These are phyloP conservation scores for Drosophila mayaguana DNA, from an alignment of 2,888 invertebrate species.

Conservation along the genomic window DNA sequence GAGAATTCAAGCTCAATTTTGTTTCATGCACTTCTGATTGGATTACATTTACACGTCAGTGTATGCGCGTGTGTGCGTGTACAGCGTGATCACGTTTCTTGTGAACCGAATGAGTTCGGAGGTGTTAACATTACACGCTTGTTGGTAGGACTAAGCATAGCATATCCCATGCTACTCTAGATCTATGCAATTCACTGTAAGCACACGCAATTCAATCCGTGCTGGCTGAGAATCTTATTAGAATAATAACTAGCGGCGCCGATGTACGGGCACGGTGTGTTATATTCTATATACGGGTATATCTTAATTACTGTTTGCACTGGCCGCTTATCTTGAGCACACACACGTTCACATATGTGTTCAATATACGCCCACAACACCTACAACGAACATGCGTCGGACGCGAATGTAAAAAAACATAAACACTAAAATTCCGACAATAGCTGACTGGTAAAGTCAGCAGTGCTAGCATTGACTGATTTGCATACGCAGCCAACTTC, in stretches of 20 bases:
- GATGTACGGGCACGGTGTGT: conserved; percentile 12
- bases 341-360: conserved; percentile 28
- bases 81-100: conserved; percentile 65
- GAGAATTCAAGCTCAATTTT: conserved; percentile 9
- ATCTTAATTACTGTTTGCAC: conserved; percentile 39
- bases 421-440: conserved; percentile 25
- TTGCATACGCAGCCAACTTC: conserved; percentile 21
- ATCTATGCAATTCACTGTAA: conserved; percentile 14
- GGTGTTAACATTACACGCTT: conserved; percentile 28
- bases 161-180: conserved; percentile 24
- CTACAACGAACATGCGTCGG: conserved; percentile 28
- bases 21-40: conserved; percentile 5
- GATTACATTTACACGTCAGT: not conserved
- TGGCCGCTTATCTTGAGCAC: conserved; percentile 45
- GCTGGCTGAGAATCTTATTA: conserved; percentile 12
- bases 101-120: conserved; percentile 28
- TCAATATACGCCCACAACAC: conserved; percentile 39
- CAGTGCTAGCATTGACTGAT: conserved; percentile 17
- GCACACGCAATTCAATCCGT: conserved; percentile 15
- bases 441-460: conserved; percentile 30
- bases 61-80: conserved; percentile 5
- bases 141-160: conserved; percentile 9
- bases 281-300: conserved; percentile 23
- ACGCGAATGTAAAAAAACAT: conserved; percentile 19
- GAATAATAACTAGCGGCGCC: conserved; percentile 1